Conservation (phyloP, 2,888 invertebrate genomes). For the Venusia cambrica region DNA sequence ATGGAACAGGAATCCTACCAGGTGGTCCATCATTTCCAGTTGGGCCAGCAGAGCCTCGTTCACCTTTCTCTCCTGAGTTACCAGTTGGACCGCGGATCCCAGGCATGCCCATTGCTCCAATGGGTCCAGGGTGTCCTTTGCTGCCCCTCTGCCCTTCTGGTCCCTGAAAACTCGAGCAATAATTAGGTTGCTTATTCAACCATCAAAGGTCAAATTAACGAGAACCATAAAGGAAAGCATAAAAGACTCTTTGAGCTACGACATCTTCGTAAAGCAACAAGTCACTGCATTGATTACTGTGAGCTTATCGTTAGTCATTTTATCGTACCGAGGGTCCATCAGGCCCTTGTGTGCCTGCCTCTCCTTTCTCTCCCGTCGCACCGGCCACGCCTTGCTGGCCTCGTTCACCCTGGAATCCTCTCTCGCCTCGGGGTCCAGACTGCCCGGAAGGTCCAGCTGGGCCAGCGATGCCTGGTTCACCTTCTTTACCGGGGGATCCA, state of each 20-base stretch:
- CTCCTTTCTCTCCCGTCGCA: constrained; percentile 83
- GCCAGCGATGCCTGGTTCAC: constrained; percentile 87
- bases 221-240: no score
- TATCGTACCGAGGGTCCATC: constrained; percentile 84
- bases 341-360: constrained; percentile 83
- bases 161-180: no score
- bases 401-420: constrained; percentile 88
- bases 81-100: constrained; percentile 86
- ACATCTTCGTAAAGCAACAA: no score
- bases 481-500: constrained; percentile 90
- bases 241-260: no score
- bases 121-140: constrained; percentile 86
- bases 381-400: constrained; percentile 86
- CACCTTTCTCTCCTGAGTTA: constrained; percentile 87
- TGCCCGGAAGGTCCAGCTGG: constrained; percentile 82
- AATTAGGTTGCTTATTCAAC: no score
- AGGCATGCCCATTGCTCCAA: constrained; percentile 87
- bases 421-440: constrained; percentile 83
- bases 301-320: no score
- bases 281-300: no score
- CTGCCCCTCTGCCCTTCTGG: constrained; percentile 84
- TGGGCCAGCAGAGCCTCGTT: constrained; percentile 85
- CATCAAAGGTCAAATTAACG: no score
- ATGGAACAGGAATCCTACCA: no score
- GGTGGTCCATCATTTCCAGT: constrained; percentile 88